phyloP scores from a whole-genome alignment of 2,113 vertebrate genomes.

The Camelus dromedarius region DNA sequence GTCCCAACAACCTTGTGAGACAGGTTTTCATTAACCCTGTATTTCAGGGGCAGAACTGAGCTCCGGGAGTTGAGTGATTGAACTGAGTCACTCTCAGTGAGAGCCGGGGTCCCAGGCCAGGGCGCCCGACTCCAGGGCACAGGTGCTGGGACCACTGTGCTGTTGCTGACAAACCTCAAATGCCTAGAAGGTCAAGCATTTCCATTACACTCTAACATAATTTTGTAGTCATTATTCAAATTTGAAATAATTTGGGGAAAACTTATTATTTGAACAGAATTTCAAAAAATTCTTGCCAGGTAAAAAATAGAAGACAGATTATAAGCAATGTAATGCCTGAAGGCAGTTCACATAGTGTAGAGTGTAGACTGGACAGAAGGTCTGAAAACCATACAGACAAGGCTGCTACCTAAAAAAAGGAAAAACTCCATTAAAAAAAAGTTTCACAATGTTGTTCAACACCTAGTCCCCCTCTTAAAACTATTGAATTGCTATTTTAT shows the following conservation, averaged over 20 bases:
- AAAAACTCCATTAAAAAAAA: background rate
- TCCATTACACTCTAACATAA: background rate
- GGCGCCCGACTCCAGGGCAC: fast-evolving
- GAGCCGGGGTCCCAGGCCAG: background rate
- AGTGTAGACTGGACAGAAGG: background rate
- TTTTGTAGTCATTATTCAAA: background rate
- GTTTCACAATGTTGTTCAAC: background rate
- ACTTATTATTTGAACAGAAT: background rate
- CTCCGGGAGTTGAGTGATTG: background rate
- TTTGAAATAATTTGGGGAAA: background rate
- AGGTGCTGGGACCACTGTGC: background rate
- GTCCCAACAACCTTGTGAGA: background rate
- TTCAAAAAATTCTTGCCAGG: background rate
- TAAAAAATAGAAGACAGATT: background rate
- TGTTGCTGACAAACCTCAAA: background rate
- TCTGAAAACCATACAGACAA: background rate
- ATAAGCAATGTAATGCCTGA: background rate
- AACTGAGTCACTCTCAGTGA: background rate
- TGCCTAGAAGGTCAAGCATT: background rate
- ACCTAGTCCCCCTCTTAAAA: background rate
- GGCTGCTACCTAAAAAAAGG: background rate
- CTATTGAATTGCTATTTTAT: background rate
- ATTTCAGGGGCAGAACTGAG: background rate
- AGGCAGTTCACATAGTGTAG: background rate
- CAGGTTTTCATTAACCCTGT: background rate